phyloP scores from a whole-genome alignment of 2,113 vertebrate species.

The Cynocephalus volans region DNA sequence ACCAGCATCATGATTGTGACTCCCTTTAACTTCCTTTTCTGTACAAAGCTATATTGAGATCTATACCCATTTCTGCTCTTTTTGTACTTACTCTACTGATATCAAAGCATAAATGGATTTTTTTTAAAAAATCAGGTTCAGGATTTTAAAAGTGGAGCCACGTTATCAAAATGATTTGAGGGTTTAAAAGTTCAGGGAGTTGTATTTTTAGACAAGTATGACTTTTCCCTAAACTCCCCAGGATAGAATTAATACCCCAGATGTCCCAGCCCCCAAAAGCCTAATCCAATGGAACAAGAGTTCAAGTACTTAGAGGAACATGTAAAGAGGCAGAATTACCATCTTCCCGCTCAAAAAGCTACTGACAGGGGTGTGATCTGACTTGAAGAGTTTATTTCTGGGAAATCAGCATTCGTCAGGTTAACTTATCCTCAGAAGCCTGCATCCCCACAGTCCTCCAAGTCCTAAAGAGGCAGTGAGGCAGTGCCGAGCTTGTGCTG shows the following conservation, averaged over 20 bases:
- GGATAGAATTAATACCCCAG: constrained; percentile 74
- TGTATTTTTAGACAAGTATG: constrained; percentile 81
- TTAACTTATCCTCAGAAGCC: constrained; percentile 70
- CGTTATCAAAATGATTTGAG: constrained; percentile 70
- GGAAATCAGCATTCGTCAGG: constrained; percentile 72
- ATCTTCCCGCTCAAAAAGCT: constrained; percentile 77
- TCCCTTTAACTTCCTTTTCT: constrained; percentile 29
- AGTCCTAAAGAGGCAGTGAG: neutral
- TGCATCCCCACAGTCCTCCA: neutral
- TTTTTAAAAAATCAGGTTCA: constrained; percentile 54
- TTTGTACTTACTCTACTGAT: constrained; percentile 66
- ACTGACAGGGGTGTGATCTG: constrained; percentile 72
- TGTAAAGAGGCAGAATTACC: constrained; percentile 77
- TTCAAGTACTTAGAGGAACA: constrained; percentile 76
- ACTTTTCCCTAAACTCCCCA: constrained; percentile 64
- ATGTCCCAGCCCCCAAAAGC: constrained; percentile 76
- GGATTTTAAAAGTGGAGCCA: constrained; percentile 69
- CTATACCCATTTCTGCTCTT: constrained; percentile 41
- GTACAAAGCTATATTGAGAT: neutral
- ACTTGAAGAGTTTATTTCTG: constrained; percentile 77
- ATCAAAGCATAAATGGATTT: constrained; percentile 69
- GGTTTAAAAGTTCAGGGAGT: constrained; percentile 80
- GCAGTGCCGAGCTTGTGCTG: neutral
- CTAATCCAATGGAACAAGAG: constrained; percentile 74
- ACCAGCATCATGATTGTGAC: neutral